These are phyloP conservation scores for Napeogenes inachia DNA, from an alignment of 2,888 invertebrate species.

Conservation along the genomic window DNA sequence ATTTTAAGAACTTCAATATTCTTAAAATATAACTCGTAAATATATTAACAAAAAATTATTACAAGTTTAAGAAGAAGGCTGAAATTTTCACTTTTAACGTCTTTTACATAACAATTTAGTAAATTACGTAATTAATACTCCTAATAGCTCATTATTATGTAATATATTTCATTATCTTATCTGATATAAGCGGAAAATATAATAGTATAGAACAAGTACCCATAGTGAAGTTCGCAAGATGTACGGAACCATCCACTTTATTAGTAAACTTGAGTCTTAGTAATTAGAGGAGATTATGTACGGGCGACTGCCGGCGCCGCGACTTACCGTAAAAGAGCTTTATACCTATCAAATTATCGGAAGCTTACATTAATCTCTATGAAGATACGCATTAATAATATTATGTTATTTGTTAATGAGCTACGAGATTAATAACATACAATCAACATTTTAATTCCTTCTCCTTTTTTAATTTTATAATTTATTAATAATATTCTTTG, in stretches of 20 bases:
- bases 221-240: conserved; percentile 13
- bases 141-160: neutral
- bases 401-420: conserved; percentile 5
- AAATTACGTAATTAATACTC: no score
- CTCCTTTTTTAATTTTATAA: no score
- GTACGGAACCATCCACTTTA: conserved; percentile 63
- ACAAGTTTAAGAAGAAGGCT: no score
- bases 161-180: neutral
- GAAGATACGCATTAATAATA: conserved; percentile 6
- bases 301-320: conserved; percentile 54
- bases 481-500: no score
- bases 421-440: neutral
- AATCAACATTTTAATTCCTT: no score
- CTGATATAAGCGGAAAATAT: neutral
- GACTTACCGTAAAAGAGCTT: conserved; percentile 38
- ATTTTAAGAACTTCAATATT: no score
- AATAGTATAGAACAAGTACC: neutral
- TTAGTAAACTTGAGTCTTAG: conserved; percentile 73
- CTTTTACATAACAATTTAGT: no score
- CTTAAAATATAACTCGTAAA: no score
- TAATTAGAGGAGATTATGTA: conserved; percentile 71
- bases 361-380: conserved; percentile 7
- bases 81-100: no score
- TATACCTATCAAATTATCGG: conserved; percentile 23
- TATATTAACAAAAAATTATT: no score